A percentile compares a stretch with the other conserved stretches of the same genome.
phyloP scores from a whole-genome alignment of 1,140 invertebrate species.

The Nymphalis io region DNA sequence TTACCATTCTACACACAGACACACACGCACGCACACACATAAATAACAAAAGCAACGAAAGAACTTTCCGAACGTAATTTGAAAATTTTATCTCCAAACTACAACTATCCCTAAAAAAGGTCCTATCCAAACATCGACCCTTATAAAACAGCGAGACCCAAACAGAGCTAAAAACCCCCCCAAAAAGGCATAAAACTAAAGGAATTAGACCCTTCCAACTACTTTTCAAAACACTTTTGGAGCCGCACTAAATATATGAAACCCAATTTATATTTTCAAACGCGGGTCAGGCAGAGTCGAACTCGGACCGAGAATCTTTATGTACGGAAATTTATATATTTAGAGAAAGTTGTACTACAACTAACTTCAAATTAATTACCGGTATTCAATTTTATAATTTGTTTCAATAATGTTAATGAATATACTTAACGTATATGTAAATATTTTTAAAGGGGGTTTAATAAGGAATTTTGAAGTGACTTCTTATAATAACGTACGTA shows the following conservation, averaged over 20 bases:
- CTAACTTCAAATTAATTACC: no score
- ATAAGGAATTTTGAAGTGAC: no score
- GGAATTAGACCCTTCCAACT: slow-evolving; percentile 77
- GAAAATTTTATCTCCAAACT: slow-evolving; percentile 53
- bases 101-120: slow-evolving; percentile 78
- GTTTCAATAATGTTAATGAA: no score
- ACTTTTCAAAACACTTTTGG: slow-evolving; percentile 78
- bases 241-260: slow-evolving; percentile 75
- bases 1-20: background rate
- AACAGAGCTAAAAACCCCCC: slow-evolving; percentile 67
- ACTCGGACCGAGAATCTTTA: slow-evolving; percentile 18
- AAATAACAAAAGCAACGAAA: slow-evolving; percentile 32
- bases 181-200: slow-evolving; percentile 80
- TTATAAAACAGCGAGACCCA: slow-evolving; percentile 67
- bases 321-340: no score
- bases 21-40: background rate
- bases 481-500: no score
- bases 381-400: no score
- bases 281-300: slow-evolving; percentile 47
- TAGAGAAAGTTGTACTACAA: no score
- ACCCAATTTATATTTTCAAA: slow-evolving; percentile 77
- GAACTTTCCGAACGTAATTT: slow-evolving; percentile 61
- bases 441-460: no score
- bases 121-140: slow-evolving; percentile 77
- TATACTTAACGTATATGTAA: no score